A percentile compares a stretch with the other conserved stretches of the same genome.
Conservation (phyloP, 2,888 invertebrate species). For the Gastracanthus pulcherrimus region DNA sequence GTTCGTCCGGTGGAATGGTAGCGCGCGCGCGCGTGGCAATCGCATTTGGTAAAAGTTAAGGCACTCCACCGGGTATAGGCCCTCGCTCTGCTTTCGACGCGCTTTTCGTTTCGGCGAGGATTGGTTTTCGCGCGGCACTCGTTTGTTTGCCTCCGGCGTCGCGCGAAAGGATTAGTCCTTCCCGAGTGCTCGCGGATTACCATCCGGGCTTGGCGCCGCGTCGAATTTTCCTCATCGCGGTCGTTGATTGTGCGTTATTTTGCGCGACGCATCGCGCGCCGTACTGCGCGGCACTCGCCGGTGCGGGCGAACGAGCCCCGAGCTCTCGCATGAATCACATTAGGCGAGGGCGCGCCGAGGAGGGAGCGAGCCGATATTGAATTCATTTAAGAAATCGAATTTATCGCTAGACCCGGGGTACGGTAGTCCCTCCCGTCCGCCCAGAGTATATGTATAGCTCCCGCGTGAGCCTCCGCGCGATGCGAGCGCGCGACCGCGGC, state of each 20-base stretch:
- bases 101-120: too few relatives aligned
- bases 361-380: conserved; percentile 42
- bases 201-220: too few relatives aligned
- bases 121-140: conserved; percentile 25
- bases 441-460: background rate
- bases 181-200: too few relatives aligned
- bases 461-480: background rate
- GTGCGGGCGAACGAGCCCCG: background rate
- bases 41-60: conserved; percentile 51
- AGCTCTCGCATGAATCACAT: conserved; percentile 44
- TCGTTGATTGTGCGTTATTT: background rate
- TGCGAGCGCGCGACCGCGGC: background rate
- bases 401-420: conserved; percentile 33
- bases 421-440: background rate
- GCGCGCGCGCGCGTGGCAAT: conserved; percentile 25
- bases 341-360: conserved; percentile 10
- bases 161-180: conserved; percentile 11
- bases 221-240: too few relatives aligned
- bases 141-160: background rate
- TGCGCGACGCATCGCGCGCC: too few relatives aligned
- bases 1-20: too few relatives aligned
- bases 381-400: conserved; percentile 57
- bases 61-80: background rate
- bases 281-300: too few relatives aligned
- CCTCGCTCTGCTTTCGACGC: too few relatives aligned